Percentiles rank a stretch among this genome's conserved stretches.
Conservation (phyloP, 2,797 vertebrate genomes). For the Rousettus madagascariensis region DNA sequence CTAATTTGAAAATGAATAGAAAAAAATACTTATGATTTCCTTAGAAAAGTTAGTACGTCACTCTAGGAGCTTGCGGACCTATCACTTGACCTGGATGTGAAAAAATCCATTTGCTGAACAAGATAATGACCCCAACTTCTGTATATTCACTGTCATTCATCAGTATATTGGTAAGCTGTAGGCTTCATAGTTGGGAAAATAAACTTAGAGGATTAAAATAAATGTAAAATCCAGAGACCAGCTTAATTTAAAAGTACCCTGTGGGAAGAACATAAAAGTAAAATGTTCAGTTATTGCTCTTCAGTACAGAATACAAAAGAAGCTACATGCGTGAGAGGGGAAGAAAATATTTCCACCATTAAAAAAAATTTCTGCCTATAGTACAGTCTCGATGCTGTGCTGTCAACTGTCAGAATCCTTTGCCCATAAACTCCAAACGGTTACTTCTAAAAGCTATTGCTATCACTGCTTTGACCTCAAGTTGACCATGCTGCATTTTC, state of each 20-base stretch:
- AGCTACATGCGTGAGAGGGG: neutral
- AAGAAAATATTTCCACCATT: constrained; percentile 14
- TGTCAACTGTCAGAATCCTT: accelerated
- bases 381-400: accelerated
- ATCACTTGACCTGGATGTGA: neutral
- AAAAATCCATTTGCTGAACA: neutral
- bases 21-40: neutral
- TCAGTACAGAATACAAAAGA: constrained; percentile 49
- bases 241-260: constrained; percentile 69
- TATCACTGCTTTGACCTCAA: accelerated
- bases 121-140: neutral
- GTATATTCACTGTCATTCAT: constrained; percentile 16
- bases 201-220: constrained; percentile 67
- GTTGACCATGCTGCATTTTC: too few species aligned
- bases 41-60: neutral
- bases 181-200: constrained; percentile 58
- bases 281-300: constrained; percentile 46
- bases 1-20: neutral
- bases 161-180: constrained; percentile 33
- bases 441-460: accelerated
- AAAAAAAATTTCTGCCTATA: accelerated
- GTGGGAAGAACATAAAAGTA: constrained; percentile 46
- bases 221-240: constrained; percentile 51
- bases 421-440: neutral
- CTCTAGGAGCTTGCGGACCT: neutral